Evolutionary conservation across 2,113 vertebrate genomes (phyloP).

Genomic region (Oophaga pumilio): DNA sequence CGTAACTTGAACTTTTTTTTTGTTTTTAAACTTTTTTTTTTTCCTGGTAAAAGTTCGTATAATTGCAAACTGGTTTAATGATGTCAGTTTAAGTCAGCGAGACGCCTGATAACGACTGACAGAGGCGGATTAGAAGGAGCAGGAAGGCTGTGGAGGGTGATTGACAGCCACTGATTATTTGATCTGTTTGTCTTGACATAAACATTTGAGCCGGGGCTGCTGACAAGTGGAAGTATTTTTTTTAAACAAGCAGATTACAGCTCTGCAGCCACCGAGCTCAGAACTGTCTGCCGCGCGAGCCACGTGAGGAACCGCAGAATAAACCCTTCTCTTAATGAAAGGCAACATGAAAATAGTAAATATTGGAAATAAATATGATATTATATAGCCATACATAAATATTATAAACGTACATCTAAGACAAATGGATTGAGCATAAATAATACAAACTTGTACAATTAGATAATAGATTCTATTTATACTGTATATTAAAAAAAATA

Average conservation of each 20-base stretch:
- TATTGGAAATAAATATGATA: not conserved
- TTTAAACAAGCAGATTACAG: slow-evolving; percentile 34
- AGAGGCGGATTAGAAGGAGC: slow-evolving; percentile 11
- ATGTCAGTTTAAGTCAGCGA: slow-evolving; percentile 37
- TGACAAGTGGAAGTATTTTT: slow-evolving; percentile 42
- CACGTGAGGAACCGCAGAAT: not conserved
- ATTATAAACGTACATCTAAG: not conserved
- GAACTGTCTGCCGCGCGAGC: not conserved
- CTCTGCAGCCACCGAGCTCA: not conserved
- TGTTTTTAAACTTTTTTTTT: not conserved
- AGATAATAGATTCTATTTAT: too few species aligned
- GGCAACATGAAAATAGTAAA: not conserved
- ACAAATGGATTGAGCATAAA: not conserved
- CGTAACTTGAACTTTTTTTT: not conserved
- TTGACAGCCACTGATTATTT: slow-evolving; percentile 26
- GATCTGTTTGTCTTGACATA: slow-evolving; percentile 28
- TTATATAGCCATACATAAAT: not conserved
- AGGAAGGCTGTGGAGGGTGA: not conserved
- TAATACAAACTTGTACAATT: not conserved
- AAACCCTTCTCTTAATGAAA: not conserved
- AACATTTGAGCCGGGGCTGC: slow-evolving; percentile 19
- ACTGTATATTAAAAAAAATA: too few species aligned
- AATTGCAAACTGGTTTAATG: slow-evolving; percentile 5
- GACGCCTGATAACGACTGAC: not conserved
- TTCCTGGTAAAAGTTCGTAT: not conserved